Percentiles rank a stretch among this genome's conserved stretches.
Evolutionary conservation across 2,888 invertebrate species (phyloP).

Genomic region (Globia sparganii): DNA sequence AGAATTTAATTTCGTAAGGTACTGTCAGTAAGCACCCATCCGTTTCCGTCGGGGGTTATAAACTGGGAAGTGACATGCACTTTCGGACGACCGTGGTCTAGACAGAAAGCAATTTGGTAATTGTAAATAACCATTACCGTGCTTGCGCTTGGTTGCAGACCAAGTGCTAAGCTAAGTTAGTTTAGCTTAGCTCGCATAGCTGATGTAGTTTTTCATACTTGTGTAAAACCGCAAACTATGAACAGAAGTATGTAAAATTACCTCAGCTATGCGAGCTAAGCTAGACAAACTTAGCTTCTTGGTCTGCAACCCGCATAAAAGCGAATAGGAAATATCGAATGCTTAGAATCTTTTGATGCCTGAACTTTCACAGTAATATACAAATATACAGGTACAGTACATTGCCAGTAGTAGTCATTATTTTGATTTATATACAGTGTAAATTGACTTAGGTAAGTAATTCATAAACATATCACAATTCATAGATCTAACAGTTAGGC

Average conservation of each 20-base stretch:
- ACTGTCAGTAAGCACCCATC: neutral
- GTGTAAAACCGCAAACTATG: no score
- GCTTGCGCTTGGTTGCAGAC: no score
- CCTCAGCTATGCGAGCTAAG: no score
- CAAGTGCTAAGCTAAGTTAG: no score
- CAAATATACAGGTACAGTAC: slow-evolving; percentile 29
- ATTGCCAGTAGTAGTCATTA: slow-evolving; percentile 53
- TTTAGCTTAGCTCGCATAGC: no score
- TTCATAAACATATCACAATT: slow-evolving; percentile 77
- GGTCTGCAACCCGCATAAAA: no score
- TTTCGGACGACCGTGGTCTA: slow-evolving; percentile 1
- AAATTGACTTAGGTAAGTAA: slow-evolving; percentile 73
- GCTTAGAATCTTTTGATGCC: neutral
- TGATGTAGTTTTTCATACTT: no score
- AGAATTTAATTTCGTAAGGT: neutral
- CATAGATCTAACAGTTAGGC: slow-evolving; percentile 81
- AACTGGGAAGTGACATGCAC: neutral
- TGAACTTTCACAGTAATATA: slow-evolving; percentile 55
- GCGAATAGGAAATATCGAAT: slow-evolving; percentile 8
- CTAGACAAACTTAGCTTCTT: no score
- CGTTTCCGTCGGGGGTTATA: neutral
- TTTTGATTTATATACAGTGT: slow-evolving; percentile 66
- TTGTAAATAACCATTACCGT: slow-evolving; percentile 1
- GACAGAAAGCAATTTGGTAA: slow-evolving; percentile 18
- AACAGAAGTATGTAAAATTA: no score